Percentiles rank a stretch among this genome's conserved stretches.
These are phyloP conservation scores for Python bivittatus DNA, from an alignment of 2,113 vertebrate genomes.

Conservation along the genomic window DNA sequence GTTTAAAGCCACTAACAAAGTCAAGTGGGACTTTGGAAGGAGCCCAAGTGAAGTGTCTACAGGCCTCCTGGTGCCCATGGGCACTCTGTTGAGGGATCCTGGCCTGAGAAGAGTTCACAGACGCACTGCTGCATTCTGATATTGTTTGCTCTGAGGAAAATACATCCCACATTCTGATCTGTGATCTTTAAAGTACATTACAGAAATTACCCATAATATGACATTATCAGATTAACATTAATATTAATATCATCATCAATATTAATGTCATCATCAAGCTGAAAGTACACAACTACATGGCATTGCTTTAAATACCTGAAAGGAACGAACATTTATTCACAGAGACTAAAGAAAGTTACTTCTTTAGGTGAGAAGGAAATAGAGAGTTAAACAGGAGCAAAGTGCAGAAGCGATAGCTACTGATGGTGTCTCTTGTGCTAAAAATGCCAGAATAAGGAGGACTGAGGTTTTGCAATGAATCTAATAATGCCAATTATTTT, in stretches of 20 bases:
- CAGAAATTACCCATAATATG: neutral
- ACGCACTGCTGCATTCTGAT: neutral
- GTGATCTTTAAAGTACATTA: neutral
- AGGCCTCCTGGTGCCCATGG: neutral
- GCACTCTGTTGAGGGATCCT: neutral
- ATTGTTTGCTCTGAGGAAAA: neutral
- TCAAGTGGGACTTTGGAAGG: neutral
- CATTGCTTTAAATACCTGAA: neutral
- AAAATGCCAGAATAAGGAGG: neutral
- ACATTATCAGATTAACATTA: neutral
- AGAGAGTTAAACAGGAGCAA: neutral
- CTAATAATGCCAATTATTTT: conserved; percentile 4
- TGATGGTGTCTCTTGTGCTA: neutral
- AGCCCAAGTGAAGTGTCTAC: neutral
- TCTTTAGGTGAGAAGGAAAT: neutral
- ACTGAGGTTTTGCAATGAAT: neutral
- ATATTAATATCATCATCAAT: neutral
- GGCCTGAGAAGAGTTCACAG: neutral
- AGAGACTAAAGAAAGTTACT: neutral
- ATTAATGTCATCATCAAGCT: neutral
- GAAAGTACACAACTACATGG: neutral
- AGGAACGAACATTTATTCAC: neutral
- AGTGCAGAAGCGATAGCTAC: neutral
- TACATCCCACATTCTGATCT: neutral
- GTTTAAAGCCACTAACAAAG: neutral